phyloP scores from a whole-genome alignment of 2,113 vertebrate species.

The Clarias gariepinus region DNA sequence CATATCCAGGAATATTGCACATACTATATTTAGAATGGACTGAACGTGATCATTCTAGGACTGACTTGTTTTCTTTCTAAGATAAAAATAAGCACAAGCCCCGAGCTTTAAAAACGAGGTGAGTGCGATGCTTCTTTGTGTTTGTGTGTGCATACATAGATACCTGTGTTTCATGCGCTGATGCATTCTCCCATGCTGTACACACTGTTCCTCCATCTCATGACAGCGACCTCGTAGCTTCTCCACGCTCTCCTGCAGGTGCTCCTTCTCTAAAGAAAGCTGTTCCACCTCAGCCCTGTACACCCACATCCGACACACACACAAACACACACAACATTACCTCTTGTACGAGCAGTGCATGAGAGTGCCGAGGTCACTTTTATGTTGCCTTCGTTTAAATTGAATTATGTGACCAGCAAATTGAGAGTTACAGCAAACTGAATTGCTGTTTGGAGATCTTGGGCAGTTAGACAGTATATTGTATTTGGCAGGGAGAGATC shows the following conservation, averaged over 20 bases:
- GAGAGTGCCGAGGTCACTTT: neutral
- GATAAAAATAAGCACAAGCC: constrained; percentile 12
- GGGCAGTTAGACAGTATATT: neutral
- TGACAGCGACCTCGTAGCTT: constrained; percentile 80
- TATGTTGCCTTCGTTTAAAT: neutral
- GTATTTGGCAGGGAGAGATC: neutral
- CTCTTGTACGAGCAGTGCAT: neutral
- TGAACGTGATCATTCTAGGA: neutral
- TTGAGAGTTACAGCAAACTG: constrained; percentile 11
- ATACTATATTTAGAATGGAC: neutral
- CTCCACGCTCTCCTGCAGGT: constrained; percentile 76
- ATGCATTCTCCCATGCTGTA: constrained; percentile 88
- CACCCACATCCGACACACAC: constrained; percentile 36
- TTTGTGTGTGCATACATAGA: constrained; percentile 3
- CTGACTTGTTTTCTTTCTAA: constrained; percentile 3
- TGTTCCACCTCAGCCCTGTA: constrained; percentile 79
- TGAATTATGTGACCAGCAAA: neutral
- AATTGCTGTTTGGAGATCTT: constrained; percentile 15
- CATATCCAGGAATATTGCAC: neutral
- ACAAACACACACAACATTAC: constrained; percentile 19
- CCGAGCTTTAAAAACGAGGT: constrained; percentile 4
- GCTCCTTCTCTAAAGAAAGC: constrained; percentile 81
- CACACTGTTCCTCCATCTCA: constrained; percentile 87
- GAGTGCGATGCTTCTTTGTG: constrained; percentile 18
- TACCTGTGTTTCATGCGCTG: constrained; percentile 92